These are phyloP conservation scores for Ranitomeya variabilis DNA, from an alignment of 2,113 vertebrate genomes.

Conservation along the genomic window DNA sequence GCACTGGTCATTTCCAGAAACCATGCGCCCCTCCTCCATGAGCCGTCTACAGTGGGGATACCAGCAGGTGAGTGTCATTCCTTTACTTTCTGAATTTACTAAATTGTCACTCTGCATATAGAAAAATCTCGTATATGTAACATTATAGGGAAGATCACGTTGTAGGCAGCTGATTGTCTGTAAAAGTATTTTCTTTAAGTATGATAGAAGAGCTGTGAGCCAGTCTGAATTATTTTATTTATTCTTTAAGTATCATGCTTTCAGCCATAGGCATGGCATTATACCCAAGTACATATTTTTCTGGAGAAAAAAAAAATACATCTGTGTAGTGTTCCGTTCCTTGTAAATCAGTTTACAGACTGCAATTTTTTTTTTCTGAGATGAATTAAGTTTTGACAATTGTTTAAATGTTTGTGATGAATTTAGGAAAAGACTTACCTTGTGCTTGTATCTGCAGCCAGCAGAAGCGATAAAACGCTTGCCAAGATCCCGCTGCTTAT, in stretches of 20 bases:
- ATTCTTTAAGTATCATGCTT: too few species aligned
- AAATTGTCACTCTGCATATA: background rate
- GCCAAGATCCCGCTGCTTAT: constrained; percentile 90
- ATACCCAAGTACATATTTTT: too few species aligned
- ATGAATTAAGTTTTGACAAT: background rate
- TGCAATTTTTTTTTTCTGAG: too few species aligned
- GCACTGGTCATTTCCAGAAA: constrained; percentile 93
- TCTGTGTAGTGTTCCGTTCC: too few species aligned
- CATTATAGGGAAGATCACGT: too few species aligned
- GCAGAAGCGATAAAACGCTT: constrained; percentile 87
- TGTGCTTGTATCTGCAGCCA: constrained; percentile 62
- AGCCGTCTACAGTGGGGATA: constrained; percentile 86
- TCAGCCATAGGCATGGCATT: too few species aligned
- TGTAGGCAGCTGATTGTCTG: too few species aligned
- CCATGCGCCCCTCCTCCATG: constrained; percentile 85
- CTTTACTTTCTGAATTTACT: background rate
- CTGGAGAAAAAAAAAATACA: too few species aligned
- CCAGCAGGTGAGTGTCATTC: constrained; percentile 12
- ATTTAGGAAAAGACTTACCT: background rate
- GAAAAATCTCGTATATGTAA: background rate
- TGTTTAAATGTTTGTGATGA: background rate
- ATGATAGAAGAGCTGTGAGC: too few species aligned
- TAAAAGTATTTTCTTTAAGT: too few species aligned
- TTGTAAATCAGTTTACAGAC: too few species aligned
- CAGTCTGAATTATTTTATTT: too few species aligned